A percentile compares a stretch with the other conserved stretches of the same genome.
Conservation (phyloP, 1,140 invertebrate species). For the Ditylenchus dipsaci region DNA sequence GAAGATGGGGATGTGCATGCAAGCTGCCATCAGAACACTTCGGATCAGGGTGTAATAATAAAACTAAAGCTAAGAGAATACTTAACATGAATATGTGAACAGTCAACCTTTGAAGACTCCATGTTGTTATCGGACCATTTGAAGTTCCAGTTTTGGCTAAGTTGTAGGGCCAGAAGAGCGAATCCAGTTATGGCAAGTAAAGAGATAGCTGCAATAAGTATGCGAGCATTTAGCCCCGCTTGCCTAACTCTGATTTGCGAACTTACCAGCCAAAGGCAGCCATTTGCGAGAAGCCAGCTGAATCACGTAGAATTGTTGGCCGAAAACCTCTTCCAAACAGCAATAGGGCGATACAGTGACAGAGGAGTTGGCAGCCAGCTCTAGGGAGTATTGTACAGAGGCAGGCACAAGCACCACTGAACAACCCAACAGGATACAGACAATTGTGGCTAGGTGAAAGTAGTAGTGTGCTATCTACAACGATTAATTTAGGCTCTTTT, state of each 20-base stretch:
- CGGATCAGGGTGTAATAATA: constrained; percentile 17
- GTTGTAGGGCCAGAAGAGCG: constrained; percentile 19
- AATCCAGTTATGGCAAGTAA: constrained; percentile 10
- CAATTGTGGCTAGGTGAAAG: constrained; percentile 17
- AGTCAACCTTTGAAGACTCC: constrained; percentile 24
- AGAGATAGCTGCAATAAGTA: neutral
- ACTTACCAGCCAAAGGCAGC: no score
- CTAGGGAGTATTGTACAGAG: constrained; percentile 15
- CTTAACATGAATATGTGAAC: no score
- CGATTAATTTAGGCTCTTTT: no score
- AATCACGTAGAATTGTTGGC: constrained; percentile 21
- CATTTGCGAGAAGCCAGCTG: neutral
- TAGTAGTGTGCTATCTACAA: constrained; percentile 25
- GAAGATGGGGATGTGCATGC: constrained; percentile 1
- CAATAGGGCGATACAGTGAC: constrained; percentile 29
- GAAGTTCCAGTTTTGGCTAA: constrained; percentile 32
- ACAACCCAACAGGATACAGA: constrained; percentile 21
- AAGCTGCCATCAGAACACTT: neutral
- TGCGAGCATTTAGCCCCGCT: no score
- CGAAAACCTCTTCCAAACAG: constrained; percentile 24
- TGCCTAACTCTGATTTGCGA: no score
- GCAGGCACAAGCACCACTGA: constrained; percentile 16
- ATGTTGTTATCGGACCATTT: constrained; percentile 39
- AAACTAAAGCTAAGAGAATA: neutral
- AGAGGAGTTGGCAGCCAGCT: constrained; percentile 22